Evolutionary conservation across 2,113 vertebrate genomes (phyloP).

Genomic region (Hypanus sabinus): DNA sequence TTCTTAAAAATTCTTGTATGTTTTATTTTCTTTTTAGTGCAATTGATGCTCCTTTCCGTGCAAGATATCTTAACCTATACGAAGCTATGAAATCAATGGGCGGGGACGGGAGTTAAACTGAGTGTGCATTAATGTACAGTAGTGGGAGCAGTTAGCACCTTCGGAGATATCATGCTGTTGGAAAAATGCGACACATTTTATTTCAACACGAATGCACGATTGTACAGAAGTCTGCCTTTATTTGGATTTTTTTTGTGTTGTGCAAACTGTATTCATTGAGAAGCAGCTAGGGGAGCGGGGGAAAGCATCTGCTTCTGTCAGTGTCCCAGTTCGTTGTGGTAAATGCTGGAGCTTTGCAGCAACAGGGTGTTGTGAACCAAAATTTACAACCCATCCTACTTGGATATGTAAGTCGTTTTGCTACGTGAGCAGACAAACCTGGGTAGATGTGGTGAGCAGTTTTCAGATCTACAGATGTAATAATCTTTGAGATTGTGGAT

Average conservation of each 20-base stretch:
- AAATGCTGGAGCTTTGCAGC: neutral
- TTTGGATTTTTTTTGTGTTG: neutral
- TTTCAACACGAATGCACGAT: neutral
- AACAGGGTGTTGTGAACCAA: no score
- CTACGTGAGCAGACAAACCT: no score
- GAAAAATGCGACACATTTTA: neutral
- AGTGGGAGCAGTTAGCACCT: constrained; percentile 32
- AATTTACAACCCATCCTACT: no score
- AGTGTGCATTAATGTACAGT: neutral
- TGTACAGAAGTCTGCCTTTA: neutral
- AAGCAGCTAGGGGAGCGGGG: neutral
- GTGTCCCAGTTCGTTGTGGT: neutral
- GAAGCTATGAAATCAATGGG: constrained; percentile 13
- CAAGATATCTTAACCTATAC: no score
- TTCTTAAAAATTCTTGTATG: neutral
- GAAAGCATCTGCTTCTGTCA: neutral
- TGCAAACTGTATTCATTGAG: neutral
- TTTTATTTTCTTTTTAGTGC: neutral
- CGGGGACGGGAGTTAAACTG: neutral
- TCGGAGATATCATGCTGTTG: neutral
- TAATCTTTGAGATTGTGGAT: no score
- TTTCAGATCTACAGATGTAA: no score
- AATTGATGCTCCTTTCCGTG: neutral
- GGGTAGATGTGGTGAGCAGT: no score
- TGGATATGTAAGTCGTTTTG: no score